phyloP scores from a whole-genome alignment of 1,140 invertebrate genomes.

The Agrilus planipennis region DNA sequence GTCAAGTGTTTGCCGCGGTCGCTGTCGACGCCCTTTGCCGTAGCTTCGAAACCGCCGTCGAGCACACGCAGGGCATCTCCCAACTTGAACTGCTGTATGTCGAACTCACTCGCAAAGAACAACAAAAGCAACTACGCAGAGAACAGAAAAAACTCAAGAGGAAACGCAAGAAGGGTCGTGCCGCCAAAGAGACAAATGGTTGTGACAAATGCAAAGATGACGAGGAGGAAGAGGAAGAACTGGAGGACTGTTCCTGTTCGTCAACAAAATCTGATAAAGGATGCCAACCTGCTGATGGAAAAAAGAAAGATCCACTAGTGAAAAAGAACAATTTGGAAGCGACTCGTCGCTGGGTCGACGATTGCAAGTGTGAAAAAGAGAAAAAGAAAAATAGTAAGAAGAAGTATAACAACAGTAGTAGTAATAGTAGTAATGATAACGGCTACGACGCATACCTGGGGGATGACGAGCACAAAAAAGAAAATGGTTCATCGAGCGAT shows the following conservation, averaged over 20 bases:
- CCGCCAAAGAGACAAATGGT: conserved; percentile 20
- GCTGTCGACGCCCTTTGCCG: conserved; percentile 74
- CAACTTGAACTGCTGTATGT: conserved; percentile 73
- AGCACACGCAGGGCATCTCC: conserved; percentile 76
- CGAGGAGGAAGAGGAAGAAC: conserved; percentile 20
- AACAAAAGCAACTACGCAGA: conserved; percentile 66
- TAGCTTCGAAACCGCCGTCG: conserved; percentile 81
- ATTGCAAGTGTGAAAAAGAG: conserved; percentile 16
- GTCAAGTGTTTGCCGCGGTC: conserved; percentile 79
- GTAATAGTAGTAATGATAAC: conserved; percentile 12
- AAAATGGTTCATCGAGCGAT: conserved; percentile 49
- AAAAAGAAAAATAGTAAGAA: conserved; percentile 13
- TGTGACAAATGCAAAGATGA: conserved; percentile 18
- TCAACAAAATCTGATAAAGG: conserved; percentile 10
- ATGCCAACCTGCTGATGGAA: conserved; percentile 12
- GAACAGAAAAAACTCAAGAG: conserved; percentile 78
- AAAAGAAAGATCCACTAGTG: conserved; percentile 8
- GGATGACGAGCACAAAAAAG: conserved; percentile 18
- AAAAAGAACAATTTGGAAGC: conserved; percentile 1
- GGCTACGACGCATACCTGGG: conserved; percentile 12
- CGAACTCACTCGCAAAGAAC: conserved; percentile 72
- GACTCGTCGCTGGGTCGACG: conserved; percentile 5
- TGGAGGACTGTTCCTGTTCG: conserved; percentile 20
- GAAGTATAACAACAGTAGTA: conserved; percentile 2
- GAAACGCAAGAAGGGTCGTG: conserved; percentile 60